Base-by-base conservation (phyloP, 2,888 invertebrate species). In the Melanophora roralis region DNA sequence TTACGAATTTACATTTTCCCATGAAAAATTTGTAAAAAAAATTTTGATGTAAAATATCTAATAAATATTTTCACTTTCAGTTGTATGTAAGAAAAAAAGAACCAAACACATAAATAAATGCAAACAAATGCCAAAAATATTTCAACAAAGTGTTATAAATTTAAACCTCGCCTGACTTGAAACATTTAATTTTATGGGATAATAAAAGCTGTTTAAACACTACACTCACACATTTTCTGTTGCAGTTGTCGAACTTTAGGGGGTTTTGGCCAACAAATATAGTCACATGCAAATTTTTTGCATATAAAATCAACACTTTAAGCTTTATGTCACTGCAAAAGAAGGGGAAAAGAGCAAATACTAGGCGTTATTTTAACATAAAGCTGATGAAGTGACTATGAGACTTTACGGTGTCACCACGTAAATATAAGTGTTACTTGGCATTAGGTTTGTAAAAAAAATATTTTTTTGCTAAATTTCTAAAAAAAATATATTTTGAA, bases 41-140 rank as follows among this genome's bases (percentile, higher is more conserved):
- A 21, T 4, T 11, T 8, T 4, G 34, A 23, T 55, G 1, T 55
- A 49, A 57, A 69, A 55, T 47, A 23, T 21, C 55, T 51, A 64
- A 76, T 68, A 80, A 68, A 80, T 76, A 76, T 68, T 80, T 76
- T 80, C 75, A 72, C 75, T 80, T 80, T 80, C 75, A 68, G 71
- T 76, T 62, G 71, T 19, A 27, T 36, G 3, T 8, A 9, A n/a
- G 5, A 16, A 38, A 38, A 57, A 23, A 55, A 11, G 45, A 47
- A 12, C 2, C 9, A 57, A 40, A 51, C 32, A 49, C 53, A 62
- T 19, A 75, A 75, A 71, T 65, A 34, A 59, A 40, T 67, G 23
- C 49, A 74, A 49, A 40, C 38, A 65, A 65, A 65, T 47, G 19
- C 49, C 40, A 36, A 47, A 47, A 60, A 67, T 72, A 75, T 53